Evolutionary conservation across 2,797 vertebrate species (phyloP).

Genomic region (Epinephelus malabaricus): DNA sequence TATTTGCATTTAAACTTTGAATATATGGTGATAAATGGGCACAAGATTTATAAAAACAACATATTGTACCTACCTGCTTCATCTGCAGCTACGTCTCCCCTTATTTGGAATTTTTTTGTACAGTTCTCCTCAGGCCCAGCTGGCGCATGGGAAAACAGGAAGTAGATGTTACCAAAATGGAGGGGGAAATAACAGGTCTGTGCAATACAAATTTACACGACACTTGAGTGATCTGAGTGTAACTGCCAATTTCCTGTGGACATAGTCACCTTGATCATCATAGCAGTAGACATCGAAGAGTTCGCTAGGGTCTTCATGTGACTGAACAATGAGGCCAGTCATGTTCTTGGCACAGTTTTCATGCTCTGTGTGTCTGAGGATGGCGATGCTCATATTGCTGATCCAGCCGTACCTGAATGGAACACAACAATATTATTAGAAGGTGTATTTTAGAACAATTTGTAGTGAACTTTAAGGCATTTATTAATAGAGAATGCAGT

Average conservation of each 20-base stretch:
- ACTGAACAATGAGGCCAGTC: conserved; percentile 81
- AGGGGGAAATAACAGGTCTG: not conserved
- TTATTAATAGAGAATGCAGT: conserved; percentile 3
- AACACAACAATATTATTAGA: conserved; percentile 25
- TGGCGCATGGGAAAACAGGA: conserved; percentile 32
- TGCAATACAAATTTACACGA: not conserved
- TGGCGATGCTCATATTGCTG: conserved; percentile 76
- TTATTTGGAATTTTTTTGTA: rapidly evolving
- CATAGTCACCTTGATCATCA: conserved; percentile 86
- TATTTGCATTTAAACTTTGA: not conserved
- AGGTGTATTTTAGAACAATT: not conserved
- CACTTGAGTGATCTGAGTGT: not conserved
- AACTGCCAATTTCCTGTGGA: not conserved
- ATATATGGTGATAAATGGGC: not conserved
- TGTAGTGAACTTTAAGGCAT: not conserved
- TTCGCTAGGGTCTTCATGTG: not conserved
- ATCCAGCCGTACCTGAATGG: conserved; percentile 90
- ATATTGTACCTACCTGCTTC: conserved; percentile 55
- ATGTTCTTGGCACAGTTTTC: conserved; percentile 86
- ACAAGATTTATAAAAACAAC: not conserved
- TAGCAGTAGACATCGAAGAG: conserved; percentile 89
- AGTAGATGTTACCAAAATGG: conserved; percentile 5
- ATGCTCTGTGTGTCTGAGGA: conserved; percentile 86
- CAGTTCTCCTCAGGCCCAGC: conserved; percentile 65
- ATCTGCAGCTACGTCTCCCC: rapidly evolving